These are phyloP conservation scores for Andrena fulva DNA, from an alignment of 2,888 invertebrate species.

Conservation along the genomic window DNA sequence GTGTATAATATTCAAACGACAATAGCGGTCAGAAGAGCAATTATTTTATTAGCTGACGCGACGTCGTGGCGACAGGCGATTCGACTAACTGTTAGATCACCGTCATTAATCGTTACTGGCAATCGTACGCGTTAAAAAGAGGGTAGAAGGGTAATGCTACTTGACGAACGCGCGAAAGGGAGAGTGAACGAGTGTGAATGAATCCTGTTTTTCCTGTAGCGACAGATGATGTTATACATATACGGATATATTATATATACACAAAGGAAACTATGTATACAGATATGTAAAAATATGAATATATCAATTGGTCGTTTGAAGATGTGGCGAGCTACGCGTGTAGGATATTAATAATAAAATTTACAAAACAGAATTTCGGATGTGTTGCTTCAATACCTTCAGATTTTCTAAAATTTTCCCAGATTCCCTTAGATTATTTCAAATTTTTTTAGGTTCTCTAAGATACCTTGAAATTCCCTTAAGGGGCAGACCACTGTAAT, in stretches of 20 bases:
- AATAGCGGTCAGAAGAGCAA: slow-evolving; percentile 39
- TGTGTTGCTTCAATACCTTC: neutral
- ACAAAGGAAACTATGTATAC: slow-evolving; percentile 18
- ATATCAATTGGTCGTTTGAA: slow-evolving; percentile 58
- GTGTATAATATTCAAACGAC: slow-evolving; percentile 39
- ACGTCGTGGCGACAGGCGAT: slow-evolving; percentile 12
- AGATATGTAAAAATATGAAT: slow-evolving; percentile 42
- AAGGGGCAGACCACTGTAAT: no score
- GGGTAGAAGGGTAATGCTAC: neutral
- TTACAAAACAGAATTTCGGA: slow-evolving; percentile 47
- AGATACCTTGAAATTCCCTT: neutral
- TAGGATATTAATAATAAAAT: slow-evolving; percentile 69
- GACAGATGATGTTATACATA: slow-evolving; percentile 42
- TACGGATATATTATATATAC: slow-evolving; percentile 18
- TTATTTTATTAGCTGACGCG: slow-evolving; percentile 38
- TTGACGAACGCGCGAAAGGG: neutral
- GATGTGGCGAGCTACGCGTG: slow-evolving; percentile 51
- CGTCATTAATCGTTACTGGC: slow-evolving; percentile 27
- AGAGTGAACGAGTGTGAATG: neutral
- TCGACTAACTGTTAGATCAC: slow-evolving; percentile 23
- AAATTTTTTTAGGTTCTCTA: neutral
- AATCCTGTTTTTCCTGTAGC: slow-evolving; percentile 39
- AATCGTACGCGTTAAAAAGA: slow-evolving; percentile 1
- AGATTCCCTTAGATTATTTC: neutral
- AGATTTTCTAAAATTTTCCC: neutral